These are phyloP conservation scores for Sebastes glaucus DNA, from an alignment of 2,797 vertebrate species.

Conservation along the genomic window DNA sequence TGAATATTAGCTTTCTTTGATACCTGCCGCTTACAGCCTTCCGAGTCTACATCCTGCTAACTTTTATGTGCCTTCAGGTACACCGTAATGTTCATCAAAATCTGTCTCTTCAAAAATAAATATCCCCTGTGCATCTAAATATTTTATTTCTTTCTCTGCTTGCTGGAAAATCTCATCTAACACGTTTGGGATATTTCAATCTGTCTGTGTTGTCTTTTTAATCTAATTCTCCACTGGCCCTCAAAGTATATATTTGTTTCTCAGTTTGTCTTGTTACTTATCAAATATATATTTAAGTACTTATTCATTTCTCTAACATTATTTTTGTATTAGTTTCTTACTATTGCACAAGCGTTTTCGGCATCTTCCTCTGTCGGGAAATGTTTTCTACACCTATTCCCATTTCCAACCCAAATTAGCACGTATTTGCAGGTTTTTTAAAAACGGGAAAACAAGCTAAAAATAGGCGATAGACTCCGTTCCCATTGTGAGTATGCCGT, in stretches of 20 bases:
- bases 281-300: neutral
- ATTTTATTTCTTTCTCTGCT: conserved; percentile 27
- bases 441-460: neutral
- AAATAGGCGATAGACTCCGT: neutral
- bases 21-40: conserved; percentile 76
- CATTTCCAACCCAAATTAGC: neutral
- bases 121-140: conserved; percentile 51
- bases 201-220: conserved; percentile 5
- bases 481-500: too few relatives aligned
- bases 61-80: conserved; percentile 72
- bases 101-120: conserved; percentile 68
- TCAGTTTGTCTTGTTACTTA: neutral
- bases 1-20: conserved; percentile 80
- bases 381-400: neutral
- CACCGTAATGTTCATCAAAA: conserved; percentile 64
- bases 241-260: neutral
- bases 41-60: conserved; percentile 69
- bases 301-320: neutral
- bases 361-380: neutral
- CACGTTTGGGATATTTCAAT: neutral
- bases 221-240: conserved; percentile 8
- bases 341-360: neutral
- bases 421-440: neutral
- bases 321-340: neutral
- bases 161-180: neutral